Percentiles rank a stretch among this genome's conserved stretches.
These are phyloP conservation scores for Otolemur crassicaudatus DNA, from an alignment of 2,797 vertebrate genomes.

Conservation along the genomic window DNA sequence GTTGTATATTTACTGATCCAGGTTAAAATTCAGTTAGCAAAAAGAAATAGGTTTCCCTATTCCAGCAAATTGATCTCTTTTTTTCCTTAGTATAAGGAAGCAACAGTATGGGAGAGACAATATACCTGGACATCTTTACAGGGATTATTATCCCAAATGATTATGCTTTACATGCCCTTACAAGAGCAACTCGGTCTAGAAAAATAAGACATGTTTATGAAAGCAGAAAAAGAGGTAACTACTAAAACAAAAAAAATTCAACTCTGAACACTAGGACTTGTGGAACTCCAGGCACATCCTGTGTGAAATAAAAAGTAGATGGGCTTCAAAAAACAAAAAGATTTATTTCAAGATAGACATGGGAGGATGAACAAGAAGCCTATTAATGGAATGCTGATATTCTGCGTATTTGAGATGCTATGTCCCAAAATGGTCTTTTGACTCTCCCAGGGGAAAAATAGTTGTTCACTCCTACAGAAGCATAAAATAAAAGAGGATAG, in stretches of 20 bases:
- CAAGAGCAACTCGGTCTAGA: constrained; percentile 7
- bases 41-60: not conserved
- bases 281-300: not conserved
- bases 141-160: not conserved
- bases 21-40: constrained; percentile 24
- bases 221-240: not conserved
- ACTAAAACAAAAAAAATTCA: not conserved
- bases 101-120: not conserved
- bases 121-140: not conserved
- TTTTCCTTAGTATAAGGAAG: not conserved
- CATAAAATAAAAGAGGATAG: not conserved
- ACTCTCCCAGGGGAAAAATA: constrained; percentile 1
- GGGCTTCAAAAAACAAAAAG: not conserved
- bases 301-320: not conserved
- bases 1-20: not conserved
- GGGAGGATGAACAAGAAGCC: not conserved
- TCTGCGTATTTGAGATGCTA: not conserved
- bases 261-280: not conserved
- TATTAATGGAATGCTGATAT: not conserved
- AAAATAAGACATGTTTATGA: not conserved
- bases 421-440: not conserved
- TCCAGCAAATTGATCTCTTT: not conserved
- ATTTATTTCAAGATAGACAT: not conserved
- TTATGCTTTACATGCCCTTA: not conserved
- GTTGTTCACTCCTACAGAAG: not conserved